A percentile compares a stretch with the other conserved stretches of the same genome.
These are phyloP conservation scores for Plutomurus gul DNA, from an alignment of 1,140 invertebrate species.

Conservation along the genomic window DNA sequence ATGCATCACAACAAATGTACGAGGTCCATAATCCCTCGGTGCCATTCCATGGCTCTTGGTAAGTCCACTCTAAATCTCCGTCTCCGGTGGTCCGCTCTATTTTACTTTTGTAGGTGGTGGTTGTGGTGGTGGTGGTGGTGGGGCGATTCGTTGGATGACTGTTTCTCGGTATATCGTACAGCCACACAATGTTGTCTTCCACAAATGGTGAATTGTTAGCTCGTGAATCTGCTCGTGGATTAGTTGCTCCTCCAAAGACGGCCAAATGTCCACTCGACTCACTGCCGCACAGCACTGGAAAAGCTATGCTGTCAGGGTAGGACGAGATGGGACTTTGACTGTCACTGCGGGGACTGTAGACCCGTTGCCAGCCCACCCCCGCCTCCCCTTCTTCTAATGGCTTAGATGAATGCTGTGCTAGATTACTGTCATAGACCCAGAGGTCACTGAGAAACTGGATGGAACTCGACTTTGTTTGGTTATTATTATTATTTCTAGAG, in stretches of 20 bases:
- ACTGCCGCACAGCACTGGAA: conserved; percentile 44
- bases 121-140: not conserved
- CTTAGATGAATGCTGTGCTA: not conserved
- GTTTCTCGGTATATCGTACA: conserved; percentile 42
- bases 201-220: conserved; percentile 16
- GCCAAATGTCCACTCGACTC: conserved; percentile 39
- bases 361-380: conserved; percentile 34
- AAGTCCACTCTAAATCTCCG: not conserved
- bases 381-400: not conserved
- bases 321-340: conserved; percentile 18
- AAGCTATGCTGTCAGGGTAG: conserved; percentile 41
- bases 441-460: conserved; percentile 40
- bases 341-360: conserved; percentile 41
- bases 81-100: not conserved
- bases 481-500: not conserved
- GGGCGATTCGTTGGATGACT: not conserved
- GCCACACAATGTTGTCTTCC: conserved; percentile 47
- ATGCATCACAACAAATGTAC: conserved; percentile 53
- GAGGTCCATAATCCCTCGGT: conserved; percentile 49
- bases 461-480: not conserved
- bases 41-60: not conserved
- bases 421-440: conserved; percentile 37
- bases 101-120: not conserved
- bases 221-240: not conserved
- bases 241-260: conserved; percentile 38